phyloP scores from a whole-genome alignment of 2,888 invertebrate genomes.

The Hybos culiciformis region DNA sequence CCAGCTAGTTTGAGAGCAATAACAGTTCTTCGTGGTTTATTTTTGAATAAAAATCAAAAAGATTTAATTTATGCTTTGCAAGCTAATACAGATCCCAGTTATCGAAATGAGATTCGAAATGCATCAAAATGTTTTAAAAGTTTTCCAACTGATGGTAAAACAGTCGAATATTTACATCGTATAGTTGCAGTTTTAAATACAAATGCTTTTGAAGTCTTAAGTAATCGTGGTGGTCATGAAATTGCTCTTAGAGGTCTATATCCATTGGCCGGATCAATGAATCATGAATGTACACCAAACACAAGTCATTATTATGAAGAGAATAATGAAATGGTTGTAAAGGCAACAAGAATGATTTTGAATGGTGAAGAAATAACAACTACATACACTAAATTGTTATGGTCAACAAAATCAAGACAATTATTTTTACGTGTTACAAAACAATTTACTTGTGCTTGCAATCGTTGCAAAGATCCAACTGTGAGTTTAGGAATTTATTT shows the following conservation, averaged over 20 bases:
- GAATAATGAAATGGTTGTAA: conserved; percentile 44
- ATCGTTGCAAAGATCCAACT: conserved; percentile 54
- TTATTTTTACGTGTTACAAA: conserved; percentile 49
- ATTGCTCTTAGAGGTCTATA: conserved; percentile 49
- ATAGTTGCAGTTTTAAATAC: conserved; percentile 33
- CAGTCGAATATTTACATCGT: conserved; percentile 28
- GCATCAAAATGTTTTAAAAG: conserved; percentile 31
- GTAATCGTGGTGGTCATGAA: conserved; percentile 25
- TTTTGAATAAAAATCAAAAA: conserved; percentile 25
- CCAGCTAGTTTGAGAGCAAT: conserved; percentile 27
- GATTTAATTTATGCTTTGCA: conserved; percentile 31
- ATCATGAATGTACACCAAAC: conserved; percentile 60
- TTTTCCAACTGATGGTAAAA: conserved; percentile 29
- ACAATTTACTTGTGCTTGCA: conserved; percentile 54
- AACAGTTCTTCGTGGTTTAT: conserved; percentile 29
- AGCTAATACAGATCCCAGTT: conserved; percentile 28
- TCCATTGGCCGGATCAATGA: conserved; percentile 52
- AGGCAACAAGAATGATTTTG: conserved; percentile 44
- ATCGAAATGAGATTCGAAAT: conserved; percentile 29
- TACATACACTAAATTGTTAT: conserved; percentile 57
- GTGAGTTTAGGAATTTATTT: conserved; percentile 40
- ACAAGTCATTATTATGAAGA: conserved; percentile 53
- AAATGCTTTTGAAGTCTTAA: conserved; percentile 34
- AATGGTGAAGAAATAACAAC: conserved; percentile 56
- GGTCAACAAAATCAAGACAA: conserved; percentile 54